A percentile compares a stretch with the other conserved stretches of the same genome.
phyloP scores from a whole-genome alignment of 2,113 vertebrate genomes.

The Brevimyrus niger region DNA sequence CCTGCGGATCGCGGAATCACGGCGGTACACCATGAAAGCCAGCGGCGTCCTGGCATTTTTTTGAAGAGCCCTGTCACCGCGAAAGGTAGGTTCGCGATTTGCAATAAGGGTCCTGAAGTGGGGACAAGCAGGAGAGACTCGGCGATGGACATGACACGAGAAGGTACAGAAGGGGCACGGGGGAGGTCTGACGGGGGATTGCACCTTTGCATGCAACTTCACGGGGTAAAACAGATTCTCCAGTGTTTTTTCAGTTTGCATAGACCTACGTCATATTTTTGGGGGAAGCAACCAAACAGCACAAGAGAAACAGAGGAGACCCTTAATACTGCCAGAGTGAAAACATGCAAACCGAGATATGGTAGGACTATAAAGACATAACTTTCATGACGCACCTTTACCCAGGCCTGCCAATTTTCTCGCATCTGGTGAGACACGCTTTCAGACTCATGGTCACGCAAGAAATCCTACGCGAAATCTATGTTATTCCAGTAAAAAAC shows the following conservation, averaged over 20 bases:
- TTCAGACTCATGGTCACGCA: background rate
- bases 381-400: background rate
- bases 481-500: background rate
- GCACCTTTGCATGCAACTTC: background rate
- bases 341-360: background rate
- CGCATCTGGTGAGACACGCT: background rate
- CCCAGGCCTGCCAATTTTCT: background rate
- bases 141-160: background rate
- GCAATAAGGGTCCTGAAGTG: background rate
- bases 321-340: background rate
- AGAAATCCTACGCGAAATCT: background rate
- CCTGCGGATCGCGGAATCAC: background rate
- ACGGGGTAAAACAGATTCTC: background rate
- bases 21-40: too few species aligned
- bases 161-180: background rate
- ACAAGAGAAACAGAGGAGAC: background rate
- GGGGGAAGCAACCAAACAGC: background rate
- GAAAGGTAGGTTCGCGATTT: background rate
- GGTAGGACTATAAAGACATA: background rate
- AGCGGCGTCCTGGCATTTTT: background rate
- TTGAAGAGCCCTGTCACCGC: background rate
- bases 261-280: background rate
- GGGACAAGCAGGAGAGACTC: background rate
- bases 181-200: too few species aligned
- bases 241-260: background rate